Percentiles rank a stretch among this genome's conserved stretches.
Evolutionary conservation across 1,140 invertebrate species (phyloP).

Genomic region (Littorina saxatilis): DNA sequence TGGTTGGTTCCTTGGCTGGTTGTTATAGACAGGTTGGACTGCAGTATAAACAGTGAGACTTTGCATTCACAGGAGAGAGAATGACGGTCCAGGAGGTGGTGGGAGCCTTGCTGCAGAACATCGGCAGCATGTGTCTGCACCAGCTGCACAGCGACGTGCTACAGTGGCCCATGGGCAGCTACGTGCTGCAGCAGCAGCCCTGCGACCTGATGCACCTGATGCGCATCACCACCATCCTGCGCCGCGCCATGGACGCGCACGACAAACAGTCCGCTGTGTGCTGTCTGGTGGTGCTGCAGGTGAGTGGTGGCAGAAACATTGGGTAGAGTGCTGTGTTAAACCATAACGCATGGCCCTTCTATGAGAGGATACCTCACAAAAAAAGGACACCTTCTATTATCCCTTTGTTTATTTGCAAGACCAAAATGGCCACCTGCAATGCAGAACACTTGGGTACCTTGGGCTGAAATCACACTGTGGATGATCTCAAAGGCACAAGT

Average conservation of each 20-base stretch:
- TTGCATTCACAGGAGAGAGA: constrained; percentile 39
- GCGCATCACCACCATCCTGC: constrained; percentile 69
- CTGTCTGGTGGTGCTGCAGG: constrained; percentile 70
- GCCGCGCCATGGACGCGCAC: constrained; percentile 58
- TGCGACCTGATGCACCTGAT: constrained; percentile 63
- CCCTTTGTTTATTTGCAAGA: constrained; percentile 13
- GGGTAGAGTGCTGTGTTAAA: no score
- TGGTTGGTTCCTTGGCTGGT: no score
- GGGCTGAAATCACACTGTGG: no score
- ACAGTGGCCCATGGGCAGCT: constrained; percentile 58
- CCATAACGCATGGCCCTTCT: no score
- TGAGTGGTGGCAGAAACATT: no score
- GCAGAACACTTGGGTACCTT: no score
- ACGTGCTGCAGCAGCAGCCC: constrained; percentile 60
- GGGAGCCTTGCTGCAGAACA: constrained; percentile 66
- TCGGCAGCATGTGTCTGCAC: constrained; percentile 72
- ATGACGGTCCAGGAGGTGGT: constrained; percentile 55
- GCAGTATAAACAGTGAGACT: no score
- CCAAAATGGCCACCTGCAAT: background rate
- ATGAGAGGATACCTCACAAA: background rate
- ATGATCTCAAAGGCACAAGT: no score
- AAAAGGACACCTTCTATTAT: no score
- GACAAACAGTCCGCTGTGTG: constrained; percentile 66
- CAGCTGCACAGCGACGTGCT: constrained; percentile 62
- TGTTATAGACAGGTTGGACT: no score